Percentiles rank a stretch among this genome's conserved stretches.
These are phyloP conservation scores for Typhlichthys eigenmanni DNA, from an alignment of 2,797 vertebrate genomes.

Conservation along the genomic window DNA sequence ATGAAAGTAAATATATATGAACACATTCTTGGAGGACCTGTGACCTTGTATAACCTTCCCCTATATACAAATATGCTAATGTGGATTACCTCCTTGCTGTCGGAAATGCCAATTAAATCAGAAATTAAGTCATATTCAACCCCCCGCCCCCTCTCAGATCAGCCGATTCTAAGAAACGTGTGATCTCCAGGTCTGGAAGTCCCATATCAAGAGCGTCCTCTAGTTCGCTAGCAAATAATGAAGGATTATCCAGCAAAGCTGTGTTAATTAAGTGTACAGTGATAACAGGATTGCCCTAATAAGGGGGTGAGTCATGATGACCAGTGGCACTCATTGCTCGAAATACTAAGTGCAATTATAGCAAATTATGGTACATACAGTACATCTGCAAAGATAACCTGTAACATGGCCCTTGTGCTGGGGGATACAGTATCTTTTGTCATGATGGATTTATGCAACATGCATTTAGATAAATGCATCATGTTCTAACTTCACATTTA, in stretches of 20 bases:
- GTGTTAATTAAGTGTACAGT: constrained; percentile 59
- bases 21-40: constrained; percentile 36
- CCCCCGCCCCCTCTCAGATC: constrained; percentile 37
- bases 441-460: constrained; percentile 29
- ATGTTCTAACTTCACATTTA: constrained; percentile 25
- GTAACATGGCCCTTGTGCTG: not conserved
- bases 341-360: constrained; percentile 23
- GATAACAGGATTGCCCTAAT: constrained; percentile 51
- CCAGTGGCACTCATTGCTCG: constrained; percentile 24
- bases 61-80: constrained; percentile 54
- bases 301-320: constrained; percentile 44
- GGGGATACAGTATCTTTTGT: constrained; percentile 22
- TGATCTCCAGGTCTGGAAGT: constrained; percentile 47
- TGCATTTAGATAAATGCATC: constrained; percentile 28
- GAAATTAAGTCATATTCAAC: constrained; percentile 46
- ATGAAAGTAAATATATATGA: constrained; percentile 51
- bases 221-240: constrained; percentile 66
- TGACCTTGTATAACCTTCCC: constrained; percentile 61
- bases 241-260: constrained; percentile 62
- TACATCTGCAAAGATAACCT: constrained; percentile 5
- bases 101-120: constrained; percentile 73
- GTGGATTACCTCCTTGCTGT: constrained; percentile 57
- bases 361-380: constrained; percentile 12
- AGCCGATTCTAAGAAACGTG: constrained; percentile 51
- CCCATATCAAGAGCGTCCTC: constrained; percentile 47